Evolutionary conservation across 64 coral and sea anemone species (phyloP).

Genomic region (Pocillopora damicornis): DNA sequence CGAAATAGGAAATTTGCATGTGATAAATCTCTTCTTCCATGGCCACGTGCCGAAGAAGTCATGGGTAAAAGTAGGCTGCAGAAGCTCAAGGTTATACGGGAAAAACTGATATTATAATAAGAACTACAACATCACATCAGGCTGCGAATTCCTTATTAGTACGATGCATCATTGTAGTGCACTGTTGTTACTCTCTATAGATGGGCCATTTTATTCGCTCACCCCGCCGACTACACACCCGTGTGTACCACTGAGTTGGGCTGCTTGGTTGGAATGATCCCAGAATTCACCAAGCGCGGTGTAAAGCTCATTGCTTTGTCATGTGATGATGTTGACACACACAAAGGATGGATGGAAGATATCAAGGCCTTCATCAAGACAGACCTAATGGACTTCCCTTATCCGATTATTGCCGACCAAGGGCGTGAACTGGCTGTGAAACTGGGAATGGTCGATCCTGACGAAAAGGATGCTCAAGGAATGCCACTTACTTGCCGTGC

Average conservation of each 20-base stretch:
- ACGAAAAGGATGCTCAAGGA: constrained; percentile 79
- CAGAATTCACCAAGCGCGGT: constrained; percentile 69
- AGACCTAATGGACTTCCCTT: constrained; percentile 55
- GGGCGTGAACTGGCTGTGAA: constrained; percentile 80
- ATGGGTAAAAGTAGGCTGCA: no score
- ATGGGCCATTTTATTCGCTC: constrained; percentile 92
- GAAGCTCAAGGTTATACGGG: no score
- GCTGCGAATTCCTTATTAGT: no score
- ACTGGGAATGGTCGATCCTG: constrained; percentile 97
- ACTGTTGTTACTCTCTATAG: constrained; percentile 12
- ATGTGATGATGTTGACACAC: constrained; percentile 73
- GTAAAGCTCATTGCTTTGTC: constrained; percentile 94
- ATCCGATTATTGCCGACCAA: constrained; percentile 89
- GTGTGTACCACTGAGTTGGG: constrained; percentile 96
- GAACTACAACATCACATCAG: no score
- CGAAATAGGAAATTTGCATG: no score
- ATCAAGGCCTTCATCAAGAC: constrained; percentile 50
- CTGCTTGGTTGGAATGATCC: constrained; percentile 45
- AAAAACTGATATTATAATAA: no score
- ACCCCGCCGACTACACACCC: constrained; percentile 95
- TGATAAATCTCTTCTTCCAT: no score
- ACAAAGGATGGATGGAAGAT: constrained; percentile 90
- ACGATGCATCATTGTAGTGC: background rate
- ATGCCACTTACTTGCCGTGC: constrained; percentile 90
- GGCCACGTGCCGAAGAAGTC: no score